These are phyloP conservation scores for Mastigias papua DNA, from an alignment of 30 jellyfish, hydroid and myxozoan species.

Conservation along the genomic window DNA sequence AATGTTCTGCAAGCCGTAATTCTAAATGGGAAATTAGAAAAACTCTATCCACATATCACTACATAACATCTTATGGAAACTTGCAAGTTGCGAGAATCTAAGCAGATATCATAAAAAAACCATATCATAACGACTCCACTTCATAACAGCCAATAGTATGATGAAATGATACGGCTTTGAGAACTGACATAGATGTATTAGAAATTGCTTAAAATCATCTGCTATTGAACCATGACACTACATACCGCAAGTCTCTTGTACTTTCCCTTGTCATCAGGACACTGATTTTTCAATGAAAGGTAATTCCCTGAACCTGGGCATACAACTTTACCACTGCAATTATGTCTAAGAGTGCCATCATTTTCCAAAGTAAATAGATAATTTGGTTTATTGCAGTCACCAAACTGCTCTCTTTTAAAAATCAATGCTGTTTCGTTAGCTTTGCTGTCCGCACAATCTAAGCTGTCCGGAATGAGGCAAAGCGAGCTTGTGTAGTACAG, in stretches of 20 bases:
- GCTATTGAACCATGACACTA: too few relatives aligned
- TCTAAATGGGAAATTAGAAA: slow-evolving; percentile 6
- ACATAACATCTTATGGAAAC: too few relatives aligned
- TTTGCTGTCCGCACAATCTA: slow-evolving; percentile 68
- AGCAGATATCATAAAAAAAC: too few relatives aligned
- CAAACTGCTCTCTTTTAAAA: slow-evolving; percentile 49
- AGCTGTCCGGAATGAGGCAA: slow-evolving; percentile 72
- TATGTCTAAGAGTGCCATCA: slow-evolving; percentile 83
- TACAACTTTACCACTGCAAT: slow-evolving; percentile 90
- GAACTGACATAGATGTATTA: too few relatives aligned
- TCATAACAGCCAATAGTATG: too few relatives aligned
- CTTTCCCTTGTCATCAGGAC: slow-evolving; percentile 58
- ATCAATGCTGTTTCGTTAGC: slow-evolving; percentile 58
- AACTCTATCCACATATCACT: background rate
- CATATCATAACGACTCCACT: too few relatives aligned
- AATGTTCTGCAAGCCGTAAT: slow-evolving; percentile 38
- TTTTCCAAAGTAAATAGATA: slow-evolving; percentile 66
- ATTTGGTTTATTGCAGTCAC: slow-evolving; percentile 75
- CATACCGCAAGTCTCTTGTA: slow-evolving; percentile 59
- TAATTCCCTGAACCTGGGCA: slow-evolving; percentile 64
- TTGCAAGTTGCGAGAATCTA: too few relatives aligned
- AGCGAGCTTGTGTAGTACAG: slow-evolving; percentile 62
- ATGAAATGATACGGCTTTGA: too few relatives aligned
- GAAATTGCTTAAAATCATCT: too few relatives aligned
- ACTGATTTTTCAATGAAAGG: slow-evolving; percentile 23